phyloP scores from a whole-genome alignment of 2,888 invertebrate species.

The Ephialtes manifestator region DNA sequence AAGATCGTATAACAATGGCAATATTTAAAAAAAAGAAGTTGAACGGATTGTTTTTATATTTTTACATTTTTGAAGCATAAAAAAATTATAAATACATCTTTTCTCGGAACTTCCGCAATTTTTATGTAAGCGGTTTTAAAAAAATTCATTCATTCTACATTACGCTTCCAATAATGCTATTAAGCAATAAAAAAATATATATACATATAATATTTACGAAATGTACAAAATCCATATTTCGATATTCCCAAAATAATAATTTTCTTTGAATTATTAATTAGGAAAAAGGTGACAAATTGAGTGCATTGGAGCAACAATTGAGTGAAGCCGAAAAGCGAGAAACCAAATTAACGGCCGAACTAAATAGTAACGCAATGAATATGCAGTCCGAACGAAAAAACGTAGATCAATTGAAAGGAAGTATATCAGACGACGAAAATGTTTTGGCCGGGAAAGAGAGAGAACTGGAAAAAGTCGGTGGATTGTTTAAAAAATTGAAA shows the following conservation, averaged over 20 bases:
- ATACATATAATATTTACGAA: too few relatives aligned
- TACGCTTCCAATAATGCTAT: too few relatives aligned
- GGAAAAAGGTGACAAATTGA: conserved; percentile 90
- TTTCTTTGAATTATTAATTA: conserved; percentile 79
- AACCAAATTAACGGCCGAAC: conserved; percentile 89
- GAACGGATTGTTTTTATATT: too few relatives aligned
- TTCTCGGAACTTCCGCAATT: too few relatives aligned
- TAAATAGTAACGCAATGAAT: conserved; percentile 89
- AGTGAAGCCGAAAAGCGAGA: conserved; percentile 90
- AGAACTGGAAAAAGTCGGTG: conserved; percentile 88
- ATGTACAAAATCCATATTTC: too few relatives aligned
- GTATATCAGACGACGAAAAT: conserved; percentile 90
- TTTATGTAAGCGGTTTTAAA: too few relatives aligned
- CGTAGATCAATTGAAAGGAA: conserved; percentile 89
- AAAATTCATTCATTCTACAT: too few relatives aligned
- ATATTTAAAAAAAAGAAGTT: too few relatives aligned
- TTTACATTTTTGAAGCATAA: too few relatives aligned
- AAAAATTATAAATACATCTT: too few relatives aligned
- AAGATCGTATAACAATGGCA: too few relatives aligned
- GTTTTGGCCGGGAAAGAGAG: conserved; percentile 88
- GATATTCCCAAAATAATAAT: background rate
- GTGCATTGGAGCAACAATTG: conserved; percentile 89
- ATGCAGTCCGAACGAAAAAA: conserved; percentile 90
- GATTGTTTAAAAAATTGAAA: conserved; percentile 90
- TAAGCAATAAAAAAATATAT: too few relatives aligned